Conservation (phyloP, 2,113 vertebrate genomes). For the Uria aalge region DNA sequence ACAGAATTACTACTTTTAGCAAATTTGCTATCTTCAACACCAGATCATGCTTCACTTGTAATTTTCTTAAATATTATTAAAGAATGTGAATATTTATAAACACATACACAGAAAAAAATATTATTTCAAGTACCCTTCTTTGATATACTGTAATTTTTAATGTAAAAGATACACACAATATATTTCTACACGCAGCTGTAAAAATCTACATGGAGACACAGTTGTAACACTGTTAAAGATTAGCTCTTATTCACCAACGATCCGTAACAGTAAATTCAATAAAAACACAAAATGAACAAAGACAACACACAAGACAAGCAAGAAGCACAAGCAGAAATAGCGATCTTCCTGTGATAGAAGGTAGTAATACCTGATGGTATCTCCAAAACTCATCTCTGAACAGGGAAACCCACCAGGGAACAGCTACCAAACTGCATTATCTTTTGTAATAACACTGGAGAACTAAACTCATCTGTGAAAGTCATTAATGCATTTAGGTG, state of each 20-base stretch:
- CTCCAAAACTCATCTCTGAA: conserved; percentile 26
- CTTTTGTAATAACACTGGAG: conserved; percentile 7
- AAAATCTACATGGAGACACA: neutral
- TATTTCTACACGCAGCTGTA: neutral
- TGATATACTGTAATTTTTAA: neutral
- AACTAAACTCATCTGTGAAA: conserved; percentile 2
- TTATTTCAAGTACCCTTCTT: neutral
- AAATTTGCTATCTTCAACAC: neutral
- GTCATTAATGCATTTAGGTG: neutral
- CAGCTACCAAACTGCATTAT: neutral
- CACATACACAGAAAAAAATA: neutral
- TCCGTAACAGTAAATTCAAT: neutral
- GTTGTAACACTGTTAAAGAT: neutral
- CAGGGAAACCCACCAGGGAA: neutral
- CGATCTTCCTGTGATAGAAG: neutral
- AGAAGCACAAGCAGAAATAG: neutral
- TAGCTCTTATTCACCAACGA: neutral
- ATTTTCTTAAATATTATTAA: neutral
- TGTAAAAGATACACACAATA: neutral
- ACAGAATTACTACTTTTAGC: neutral
- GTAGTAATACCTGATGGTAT: neutral
- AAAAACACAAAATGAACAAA: neutral
- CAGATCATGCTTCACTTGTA: neutral
- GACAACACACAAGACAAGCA: neutral
- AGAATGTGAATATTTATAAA: neutral